Evolutionary conservation across 64 coral and sea anemone genomes (phyloP), one percentile per base, ranked within the genome.

Genomic region (Hydrozoanthus tunicans): DNA sequence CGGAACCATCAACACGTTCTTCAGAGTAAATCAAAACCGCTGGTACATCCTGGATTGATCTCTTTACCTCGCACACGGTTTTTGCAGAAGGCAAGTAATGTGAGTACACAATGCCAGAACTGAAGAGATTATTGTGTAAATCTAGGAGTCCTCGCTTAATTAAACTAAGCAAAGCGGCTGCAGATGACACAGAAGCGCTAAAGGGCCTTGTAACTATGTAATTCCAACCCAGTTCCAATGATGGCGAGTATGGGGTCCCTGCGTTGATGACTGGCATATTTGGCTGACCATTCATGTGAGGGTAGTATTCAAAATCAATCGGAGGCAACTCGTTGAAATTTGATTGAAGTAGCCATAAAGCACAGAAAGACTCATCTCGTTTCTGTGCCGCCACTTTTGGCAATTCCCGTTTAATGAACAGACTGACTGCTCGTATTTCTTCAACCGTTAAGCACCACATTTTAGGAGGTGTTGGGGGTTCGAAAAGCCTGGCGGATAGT

Each of bases 361-460:
- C 61, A 66, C 81, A 83, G 43, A 83, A 83, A 1, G 81, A 83
- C 1, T 68, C 67, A 6, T 10, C 6, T 26, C 51, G 81, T 20
- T 83, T 83, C 60, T 83, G 81, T 67, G 51, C 62, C 8, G 62
- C 81, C 9, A 67, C 81, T 53, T 83, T 83, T 52, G 81, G 81
- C 17, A 83, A 17, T 8, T 83, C 81, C 17, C 62, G 51, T 66
- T 83, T 52, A 13, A 68, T 62, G 62, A 83, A 83, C 26, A n/a
- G 67, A 68, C 62, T 83, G 20, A 83, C 7, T 24, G 62, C 60
- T 83, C 63, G 17, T 83, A 68, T 62, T 66, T 83, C 81, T 68
- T 83, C 61, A 3, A 83, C 32, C 0, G 81, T 67, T 83, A 83
- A 51, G 61, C 53, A 26, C 14, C 61, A 6, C 51, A 66, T 62